Evolutionary conservation across 2,797 vertebrate species (phyloP), one percentile per base, ranked within the genome.

Genomic region (Typhlichthys subterraneus): DNA sequence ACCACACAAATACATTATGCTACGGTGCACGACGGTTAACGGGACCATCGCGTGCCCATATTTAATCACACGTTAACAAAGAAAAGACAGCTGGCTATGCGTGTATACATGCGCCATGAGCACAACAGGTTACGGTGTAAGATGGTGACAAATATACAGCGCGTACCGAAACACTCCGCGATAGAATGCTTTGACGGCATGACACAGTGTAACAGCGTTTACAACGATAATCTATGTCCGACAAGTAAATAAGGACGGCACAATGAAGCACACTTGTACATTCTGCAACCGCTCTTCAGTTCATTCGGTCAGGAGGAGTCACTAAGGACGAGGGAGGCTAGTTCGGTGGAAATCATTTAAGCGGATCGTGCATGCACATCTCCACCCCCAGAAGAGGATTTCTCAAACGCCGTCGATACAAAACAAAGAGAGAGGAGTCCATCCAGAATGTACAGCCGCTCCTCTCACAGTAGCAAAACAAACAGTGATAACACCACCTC

Each of bases 291-390:
- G 54, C 68, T 78, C 62, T 67, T 76, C 63, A 0, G 54, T 71
- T 84, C 90, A 79, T 85, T 86, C 73, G 67, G 87, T 80, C 85
- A 61, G 63, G 45, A 79, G 54, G 65, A 68, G 61, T 77, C 60
- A 68, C 72, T 78, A 70, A 55, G 73, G 47, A 55, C 29, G 63
- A 68, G 59, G 67, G 79, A 70, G 60, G 19, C 64, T 29, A 63
- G 62, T 84, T 83, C 88, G 90, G 88, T 82, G 87, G 82, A 87
- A 79, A 85, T 86, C 85, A 89, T 93, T 92, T 76, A 75, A 69
- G 86, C 91, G 87, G 93, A 92, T 92, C 92, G 94, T 94, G 94
- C 95, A 98, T 96, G 96, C 95, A 98, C 95, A 91, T 91, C 92
- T 87, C 17, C 19, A n/a, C 88, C 92, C 93, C 92, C 91, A 73